Conservation (phyloP, 2,888 invertebrate genomes). For the Ectemnius lituratus region DNA sequence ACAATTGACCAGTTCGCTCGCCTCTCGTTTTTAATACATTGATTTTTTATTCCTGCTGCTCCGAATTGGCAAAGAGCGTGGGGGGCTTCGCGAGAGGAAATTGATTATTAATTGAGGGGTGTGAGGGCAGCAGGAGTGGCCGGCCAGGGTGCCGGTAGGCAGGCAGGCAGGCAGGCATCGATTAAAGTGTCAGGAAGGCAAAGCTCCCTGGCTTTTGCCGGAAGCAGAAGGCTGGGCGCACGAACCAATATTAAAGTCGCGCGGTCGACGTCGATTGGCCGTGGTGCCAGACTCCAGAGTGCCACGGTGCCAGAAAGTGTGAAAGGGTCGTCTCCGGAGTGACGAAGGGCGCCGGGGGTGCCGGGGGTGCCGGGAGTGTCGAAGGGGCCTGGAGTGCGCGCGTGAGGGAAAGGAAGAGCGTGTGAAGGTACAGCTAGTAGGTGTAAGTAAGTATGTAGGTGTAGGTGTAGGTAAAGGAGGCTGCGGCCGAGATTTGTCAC, state of each 20-base stretch:
- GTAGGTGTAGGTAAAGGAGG: constrained; percentile 19
- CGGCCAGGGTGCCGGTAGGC: too few relatives aligned
- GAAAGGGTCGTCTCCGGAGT: not conserved
- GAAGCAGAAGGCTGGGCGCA: not conserved
- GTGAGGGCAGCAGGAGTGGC: too few relatives aligned
- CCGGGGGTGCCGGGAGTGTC: too few relatives aligned
- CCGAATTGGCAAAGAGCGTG: too few relatives aligned
- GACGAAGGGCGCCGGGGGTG: not conserved
- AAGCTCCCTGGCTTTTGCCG: not conserved
- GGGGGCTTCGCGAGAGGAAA: too few relatives aligned
- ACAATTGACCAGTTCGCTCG: too few relatives aligned
- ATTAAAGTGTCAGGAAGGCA: constrained; percentile 4
- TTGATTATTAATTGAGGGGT: too few relatives aligned
- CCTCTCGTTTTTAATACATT: too few relatives aligned
- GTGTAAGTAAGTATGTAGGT: too few relatives aligned
- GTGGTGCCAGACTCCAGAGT: too few relatives aligned
- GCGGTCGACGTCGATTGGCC: too few relatives aligned
- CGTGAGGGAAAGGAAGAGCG: constrained; percentile 21
- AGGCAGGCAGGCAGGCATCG: not conserved
- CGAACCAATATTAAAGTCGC: not conserved
- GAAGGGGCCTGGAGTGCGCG: constrained; percentile 1
- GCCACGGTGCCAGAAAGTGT: not conserved
- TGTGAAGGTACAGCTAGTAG: constrained; percentile 1
- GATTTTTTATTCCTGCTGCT: too few relatives aligned
- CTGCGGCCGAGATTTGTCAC: constrained; percentile 61